Base-by-base conservation (phyloP, 2,888 invertebrate species). In the Bellardia bayeri region DNA sequence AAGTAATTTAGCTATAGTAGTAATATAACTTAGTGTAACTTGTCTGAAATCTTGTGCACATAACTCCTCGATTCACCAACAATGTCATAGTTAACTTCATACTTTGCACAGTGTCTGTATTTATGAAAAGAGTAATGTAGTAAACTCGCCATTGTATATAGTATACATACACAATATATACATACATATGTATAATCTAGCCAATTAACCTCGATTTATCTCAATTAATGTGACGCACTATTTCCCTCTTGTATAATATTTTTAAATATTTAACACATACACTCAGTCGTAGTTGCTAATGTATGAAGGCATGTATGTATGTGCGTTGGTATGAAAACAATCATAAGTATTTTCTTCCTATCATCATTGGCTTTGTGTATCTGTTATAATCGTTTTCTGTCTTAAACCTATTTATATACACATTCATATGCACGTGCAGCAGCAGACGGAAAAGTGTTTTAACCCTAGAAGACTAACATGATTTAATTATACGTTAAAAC, bases 161-260 rank as follows among this genome's bases (percentile, higher is more conserved):
- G 9, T 45, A 11, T 13, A 45, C 42, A 7, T 42, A 9, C 3
- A 45, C 11, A 45, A 11, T 45, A 45, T 45, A 45, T 45, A 11
- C 13, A 45, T 13, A 30, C n/a, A 1, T 23, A 23, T 23, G 33
- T 66, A 49, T 66, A 87, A 79, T 71, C 68, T 54, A 68, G 54
- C 83, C 84, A 89, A 89, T 89, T 88, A 88, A 82, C 81, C 89
- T 88, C 88, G 89, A 91, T 91, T 91, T 91, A 90, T 91, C 90
- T 90, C 90, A 91, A 91, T 91, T 91, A 91, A 89, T 90, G 82
- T 80, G 58, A 83, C 69, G 82, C 82, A 86, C 89, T 89, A 37
- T 37, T 78, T 66, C 66, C 58, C 14, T 58, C 7, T 56, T n/a
- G 49, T 2, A 58, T 40, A 49, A 71, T 71, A 56, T 72, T 83